Percentiles rank a stretch among this genome's conserved stretches.
Conservation (phyloP, 2,888 invertebrate species). For the Leptopilina myrica region DNA sequence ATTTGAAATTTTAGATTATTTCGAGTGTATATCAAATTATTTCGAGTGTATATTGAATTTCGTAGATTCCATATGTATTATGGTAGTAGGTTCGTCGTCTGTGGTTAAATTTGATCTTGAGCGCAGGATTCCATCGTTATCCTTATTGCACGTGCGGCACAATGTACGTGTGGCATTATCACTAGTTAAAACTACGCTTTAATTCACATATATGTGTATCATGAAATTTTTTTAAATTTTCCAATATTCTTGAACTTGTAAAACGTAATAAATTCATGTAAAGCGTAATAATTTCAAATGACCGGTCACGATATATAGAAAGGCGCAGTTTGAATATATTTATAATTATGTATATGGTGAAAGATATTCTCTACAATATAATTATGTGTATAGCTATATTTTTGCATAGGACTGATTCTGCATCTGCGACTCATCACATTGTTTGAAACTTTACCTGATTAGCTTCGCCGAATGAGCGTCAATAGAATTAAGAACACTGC, state of each 20-base stretch:
- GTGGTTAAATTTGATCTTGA: constrained; percentile 33
- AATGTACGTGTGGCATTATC: constrained; percentile 1
- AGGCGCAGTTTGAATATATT: neutral
- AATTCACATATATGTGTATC: neutral
- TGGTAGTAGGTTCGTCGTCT: neutral
- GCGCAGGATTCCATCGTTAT: constrained; percentile 4
- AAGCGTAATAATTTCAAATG: neutral
- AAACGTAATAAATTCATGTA: too few relatives aligned
- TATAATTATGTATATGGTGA: neutral
- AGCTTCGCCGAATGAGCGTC: neutral
- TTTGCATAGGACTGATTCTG: neutral
- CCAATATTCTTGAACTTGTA: neutral
- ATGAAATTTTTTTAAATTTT: neutral
- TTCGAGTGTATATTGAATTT: constrained; percentile 13
- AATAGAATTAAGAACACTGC: neutral
- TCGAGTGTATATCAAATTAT: neutral
- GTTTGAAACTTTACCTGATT: constrained; percentile 3
- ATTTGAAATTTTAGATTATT: neutral
- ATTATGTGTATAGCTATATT: neutral
- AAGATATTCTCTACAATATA: neutral
- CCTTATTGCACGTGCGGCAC: constrained; percentile 19
- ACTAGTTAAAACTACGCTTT: neutral
- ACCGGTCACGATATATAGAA: neutral
- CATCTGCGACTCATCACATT: neutral
- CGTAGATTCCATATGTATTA: neutral